phyloP scores from a whole-genome alignment of 2,797 vertebrate genomes.

The Vespertilio murinus region DNA sequence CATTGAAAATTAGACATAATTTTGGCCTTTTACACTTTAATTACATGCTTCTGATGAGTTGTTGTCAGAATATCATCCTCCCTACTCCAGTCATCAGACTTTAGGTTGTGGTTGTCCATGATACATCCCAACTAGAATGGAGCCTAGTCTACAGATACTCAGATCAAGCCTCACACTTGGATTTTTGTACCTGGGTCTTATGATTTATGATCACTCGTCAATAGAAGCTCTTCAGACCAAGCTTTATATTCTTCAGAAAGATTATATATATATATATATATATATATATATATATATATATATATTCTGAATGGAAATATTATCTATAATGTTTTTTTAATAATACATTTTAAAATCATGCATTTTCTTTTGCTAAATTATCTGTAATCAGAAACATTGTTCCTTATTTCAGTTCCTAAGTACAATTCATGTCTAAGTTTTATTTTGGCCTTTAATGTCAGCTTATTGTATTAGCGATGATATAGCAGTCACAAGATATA shows the following conservation, averaged over 20 bases:
- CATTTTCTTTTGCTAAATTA: slow-evolving; percentile 61
- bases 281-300: not conserved
- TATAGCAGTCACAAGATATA: slow-evolving; percentile 37
- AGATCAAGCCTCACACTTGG: not conserved
- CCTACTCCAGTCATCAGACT: not conserved
- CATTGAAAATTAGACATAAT: not conserved
- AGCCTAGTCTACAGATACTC: not conserved
- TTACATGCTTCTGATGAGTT: not conserved
- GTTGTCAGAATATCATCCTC: not conserved
- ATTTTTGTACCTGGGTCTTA: not conserved
- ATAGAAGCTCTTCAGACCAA: not conserved
- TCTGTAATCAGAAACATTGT: slow-evolving; percentile 24
- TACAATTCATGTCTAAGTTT: slow-evolving; percentile 46
- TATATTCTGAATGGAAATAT: not conserved
- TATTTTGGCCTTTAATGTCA: slow-evolving; percentile 69
- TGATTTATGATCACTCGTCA: not conserved
- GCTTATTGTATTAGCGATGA: slow-evolving; percentile 68
- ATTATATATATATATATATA: not conserved
- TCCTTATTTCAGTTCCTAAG: not conserved
- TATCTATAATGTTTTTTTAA: not conserved
- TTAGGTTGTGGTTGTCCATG: not conserved
- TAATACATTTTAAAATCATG: slow-evolving; percentile 32
- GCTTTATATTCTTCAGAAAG: no score
- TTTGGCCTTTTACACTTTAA: not conserved
- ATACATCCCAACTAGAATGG: not conserved